Base-by-base conservation (phyloP, 2,797 vertebrate species). In the Scomberomorus guttatus region DNA sequence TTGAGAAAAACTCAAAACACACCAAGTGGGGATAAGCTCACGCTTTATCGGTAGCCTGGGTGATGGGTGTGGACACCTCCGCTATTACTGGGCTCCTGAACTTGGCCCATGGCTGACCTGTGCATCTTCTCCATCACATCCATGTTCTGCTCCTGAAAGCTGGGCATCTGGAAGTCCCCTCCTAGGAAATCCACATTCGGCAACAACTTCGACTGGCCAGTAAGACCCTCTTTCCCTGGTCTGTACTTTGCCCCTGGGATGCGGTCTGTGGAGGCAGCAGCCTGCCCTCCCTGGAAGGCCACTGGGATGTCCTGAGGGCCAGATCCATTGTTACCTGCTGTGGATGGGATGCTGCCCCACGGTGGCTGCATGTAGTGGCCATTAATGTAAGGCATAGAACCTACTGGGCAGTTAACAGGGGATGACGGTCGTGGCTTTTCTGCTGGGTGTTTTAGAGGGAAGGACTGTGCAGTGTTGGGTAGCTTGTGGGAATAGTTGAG, bases 331-430 rank as follows among this genome's bases (percentile, higher is more conserved):
- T 96, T 97, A 84, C 97, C 97, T 82, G 96, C 96, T 0, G 97
- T 95, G 89, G 96, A 95, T 79, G 97, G 94, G 84, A 97, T 93
- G 92, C 95, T 95, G 90, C 96, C 96, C 98, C 98, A 99, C 9
- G 96, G 86, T 39, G 97, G 96, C 75, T 97, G 97, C 95, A 98
- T 96, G 92, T 97, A 99, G 93, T 97, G 97, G 88, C 97, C 96
- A 3, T 98, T 98, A 78, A 96, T 94, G 72, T 97, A 99, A 89
- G 96, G 96, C 94, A 97, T 83, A 51, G 96, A 93, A 74, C 95
- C 96, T 27, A 95, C 94, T 0, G 94, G 83, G 56, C 91, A 92
- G 72, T 86, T 93, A 78, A 96, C 92, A 0, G 98, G 96, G 4
- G 98, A 97, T 25, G 97, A 96, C 2, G 97, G 94, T 0, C 92